phyloP scores from a whole-genome alignment of 1,140 invertebrate species.

The Platyura marginata region DNA sequence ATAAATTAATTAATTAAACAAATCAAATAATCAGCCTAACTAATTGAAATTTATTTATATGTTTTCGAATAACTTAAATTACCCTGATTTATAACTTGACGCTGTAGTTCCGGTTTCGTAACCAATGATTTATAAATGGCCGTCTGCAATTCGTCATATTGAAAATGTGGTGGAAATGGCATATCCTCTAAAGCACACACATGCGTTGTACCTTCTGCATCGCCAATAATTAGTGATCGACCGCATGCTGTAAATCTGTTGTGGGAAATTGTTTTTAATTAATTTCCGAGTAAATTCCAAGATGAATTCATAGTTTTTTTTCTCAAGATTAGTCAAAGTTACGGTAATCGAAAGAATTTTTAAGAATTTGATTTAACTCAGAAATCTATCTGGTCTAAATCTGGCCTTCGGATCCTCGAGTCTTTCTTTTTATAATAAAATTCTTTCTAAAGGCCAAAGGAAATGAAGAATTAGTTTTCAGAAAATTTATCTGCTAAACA shows the following conservation, averaged over 20 bases:
- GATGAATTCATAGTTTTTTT: no score
- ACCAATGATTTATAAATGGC: constrained; percentile 37
- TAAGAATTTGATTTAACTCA: no score
- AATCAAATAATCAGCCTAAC: background rate
- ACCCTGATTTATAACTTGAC: constrained; percentile 33
- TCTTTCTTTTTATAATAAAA: no score
- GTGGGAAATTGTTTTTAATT: no score
- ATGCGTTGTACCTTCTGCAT: constrained; percentile 38
- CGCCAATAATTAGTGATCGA: constrained; percentile 42
- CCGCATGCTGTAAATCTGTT: constrained; percentile 41
- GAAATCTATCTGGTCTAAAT: no score
- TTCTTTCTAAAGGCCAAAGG: no score
- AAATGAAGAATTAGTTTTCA: no score
- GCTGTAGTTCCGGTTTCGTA: constrained; percentile 36
- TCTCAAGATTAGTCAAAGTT: no score
- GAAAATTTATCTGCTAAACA: no score
- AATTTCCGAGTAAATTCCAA: no score
- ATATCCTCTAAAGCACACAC: constrained; percentile 46
- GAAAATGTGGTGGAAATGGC: constrained; percentile 43
- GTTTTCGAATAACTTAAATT: constrained; percentile 20
- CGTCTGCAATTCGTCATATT: constrained; percentile 33
- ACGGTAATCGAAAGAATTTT: no score
- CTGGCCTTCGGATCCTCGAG: no score
- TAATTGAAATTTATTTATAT: constrained; percentile 5
- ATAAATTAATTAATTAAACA: background rate